These are phyloP conservation scores for Sceloporus tristichus DNA, from an alignment of 2,113 vertebrate genomes.

Conservation along the genomic window DNA sequence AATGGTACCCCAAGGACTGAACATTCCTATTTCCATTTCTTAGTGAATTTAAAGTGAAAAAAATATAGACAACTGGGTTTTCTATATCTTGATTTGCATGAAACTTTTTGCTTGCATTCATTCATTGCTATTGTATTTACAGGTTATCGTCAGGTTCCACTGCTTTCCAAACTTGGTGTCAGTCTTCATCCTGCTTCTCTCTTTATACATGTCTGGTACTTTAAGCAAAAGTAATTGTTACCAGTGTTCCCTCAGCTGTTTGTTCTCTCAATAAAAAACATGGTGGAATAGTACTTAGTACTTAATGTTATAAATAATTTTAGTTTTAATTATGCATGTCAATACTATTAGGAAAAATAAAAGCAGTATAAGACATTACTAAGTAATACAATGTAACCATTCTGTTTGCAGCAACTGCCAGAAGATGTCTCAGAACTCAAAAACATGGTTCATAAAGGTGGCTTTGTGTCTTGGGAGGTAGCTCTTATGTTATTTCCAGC, in stretches of 20 bases:
- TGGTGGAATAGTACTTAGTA: conserved; percentile 1
- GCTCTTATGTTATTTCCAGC: no score
- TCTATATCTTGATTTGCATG: background rate
- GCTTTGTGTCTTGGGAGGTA: no score
- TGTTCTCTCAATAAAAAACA: conserved; percentile 71
- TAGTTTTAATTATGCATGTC: background rate
- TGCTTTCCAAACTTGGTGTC: conserved; percentile 77
- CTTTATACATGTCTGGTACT: conserved; percentile 82
- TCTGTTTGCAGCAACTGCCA: background rate
- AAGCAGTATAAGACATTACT: background rate
- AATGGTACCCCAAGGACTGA: no score
- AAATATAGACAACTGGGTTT: background rate
- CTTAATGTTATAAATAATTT: background rate
- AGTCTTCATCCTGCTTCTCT: conserved; percentile 83
- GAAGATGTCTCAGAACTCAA: background rate
- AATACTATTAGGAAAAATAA: background rate
- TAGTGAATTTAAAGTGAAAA: background rate
- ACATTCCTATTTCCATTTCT: background rate
- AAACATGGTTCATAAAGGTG: background rate
- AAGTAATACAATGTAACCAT: background rate
- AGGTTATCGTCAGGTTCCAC: conserved; percentile 88
- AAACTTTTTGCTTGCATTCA: background rate
- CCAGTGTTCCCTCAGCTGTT: background rate
- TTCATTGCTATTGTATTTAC: conserved; percentile 47
- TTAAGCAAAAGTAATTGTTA: conserved; percentile 38